phyloP scores from a whole-genome alignment of 2,113 vertebrate genomes.

The Marcusenius ussheri region DNA sequence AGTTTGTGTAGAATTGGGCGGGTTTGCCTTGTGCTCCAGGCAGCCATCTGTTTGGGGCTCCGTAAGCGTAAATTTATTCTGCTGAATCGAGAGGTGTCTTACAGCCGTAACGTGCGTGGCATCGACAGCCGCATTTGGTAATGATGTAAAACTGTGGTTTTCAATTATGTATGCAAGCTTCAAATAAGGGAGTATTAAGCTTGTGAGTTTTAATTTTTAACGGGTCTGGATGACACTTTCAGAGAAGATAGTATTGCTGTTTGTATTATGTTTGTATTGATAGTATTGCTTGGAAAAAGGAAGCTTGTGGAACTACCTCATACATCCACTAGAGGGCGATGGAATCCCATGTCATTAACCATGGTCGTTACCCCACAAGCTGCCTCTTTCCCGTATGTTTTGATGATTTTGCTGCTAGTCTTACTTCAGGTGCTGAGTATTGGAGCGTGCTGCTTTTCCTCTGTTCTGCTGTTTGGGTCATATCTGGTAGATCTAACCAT shows the following conservation, averaged over 20 bases:
- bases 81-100: background rate
- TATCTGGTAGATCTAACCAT: background rate
- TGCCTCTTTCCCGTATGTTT: background rate
- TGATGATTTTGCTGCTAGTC: background rate
- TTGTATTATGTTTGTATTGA: background rate
- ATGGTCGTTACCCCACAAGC: background rate
- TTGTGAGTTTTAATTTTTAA: background rate
- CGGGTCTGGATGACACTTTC: background rate
- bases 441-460: background rate
- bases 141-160: background rate
- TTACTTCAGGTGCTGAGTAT: background rate
- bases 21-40: background rate
- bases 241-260: background rate
- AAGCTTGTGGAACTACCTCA: background rate
- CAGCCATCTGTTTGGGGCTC: background rate
- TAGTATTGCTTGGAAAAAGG: background rate
- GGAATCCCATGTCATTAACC: background rate
- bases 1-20: background rate
- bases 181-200: background rate
- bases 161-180: background rate
- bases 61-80: background rate
- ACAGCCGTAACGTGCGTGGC: background rate
- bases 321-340: background rate
- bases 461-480: background rate
- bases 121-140: background rate